Base-by-base conservation (phyloP, 2,113 vertebrate genomes). In the Cavia porcellus region DNA sequence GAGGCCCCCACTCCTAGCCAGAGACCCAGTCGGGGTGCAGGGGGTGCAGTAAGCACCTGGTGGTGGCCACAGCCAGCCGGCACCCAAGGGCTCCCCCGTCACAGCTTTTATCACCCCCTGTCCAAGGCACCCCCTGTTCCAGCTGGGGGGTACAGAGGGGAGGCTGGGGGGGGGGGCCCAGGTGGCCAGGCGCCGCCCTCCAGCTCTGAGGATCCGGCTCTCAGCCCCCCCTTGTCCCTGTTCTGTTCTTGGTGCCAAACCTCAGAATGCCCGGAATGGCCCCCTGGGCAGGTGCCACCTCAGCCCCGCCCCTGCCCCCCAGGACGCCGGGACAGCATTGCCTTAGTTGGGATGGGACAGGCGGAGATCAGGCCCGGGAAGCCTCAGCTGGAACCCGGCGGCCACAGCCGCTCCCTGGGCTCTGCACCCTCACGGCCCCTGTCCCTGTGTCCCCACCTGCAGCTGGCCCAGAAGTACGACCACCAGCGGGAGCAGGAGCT, bases 381-480 rank as follows among this genome's bases (percentile, higher is more conserved):
- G 72, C 35, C n/a, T 66, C 8, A 0, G 19, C 30, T 5, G 50
- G 83, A 87, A 62, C 14, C 19, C 15, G 52, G 55, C 59, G 79
- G 57, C 83, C 70, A 32, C 87, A 30, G 57, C 45, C 19, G 5
- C 14, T 32, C 8, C 64, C 38, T 1, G 8, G 14, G 1, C 52
- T 5, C 7, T 19, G 57, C 1, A 14, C 42, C 74, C 92, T 87
- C 83, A 92, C n/a, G n/a, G n/a, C n/a, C n/a, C 52, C 61, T 5
- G 35, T 20, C 4, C 55, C 86, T 50, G 61, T 79, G 35, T 3
- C 66, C 80, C 72, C 0, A 50, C 80, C 38, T 68, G 32, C 98
- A 99, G 99, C 97, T 99, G 88, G 99, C 99, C 35, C 99, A 99
- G 97, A 99, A 99, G 97, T 99, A 99, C 0, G 99, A 99, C 98